Percentiles rank a stretch among this genome's conserved stretches.
Evolutionary conservation across 2,888 invertebrate species (phyloP).

Genomic region (Neoaliturus tenellus): DNA sequence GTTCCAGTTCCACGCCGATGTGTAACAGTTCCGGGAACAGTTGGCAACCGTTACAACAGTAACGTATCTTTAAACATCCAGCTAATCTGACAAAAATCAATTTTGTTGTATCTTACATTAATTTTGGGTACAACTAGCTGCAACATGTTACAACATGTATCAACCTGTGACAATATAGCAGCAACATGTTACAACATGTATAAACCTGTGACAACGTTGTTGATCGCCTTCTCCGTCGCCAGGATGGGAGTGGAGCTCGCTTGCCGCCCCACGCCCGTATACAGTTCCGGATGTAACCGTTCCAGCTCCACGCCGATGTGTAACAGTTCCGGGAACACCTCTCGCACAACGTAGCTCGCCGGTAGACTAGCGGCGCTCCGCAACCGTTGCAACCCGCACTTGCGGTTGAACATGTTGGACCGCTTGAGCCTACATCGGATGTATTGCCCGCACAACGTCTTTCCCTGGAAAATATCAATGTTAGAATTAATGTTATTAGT

Average conservation of each 20-base stretch:
- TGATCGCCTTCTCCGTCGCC: constrained; percentile 77
- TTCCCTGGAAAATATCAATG: too few relatives aligned
- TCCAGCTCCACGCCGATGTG: constrained; percentile 84
- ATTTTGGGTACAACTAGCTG: too few relatives aligned
- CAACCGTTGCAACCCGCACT: constrained; percentile 81
- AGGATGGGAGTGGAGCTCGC: constrained; percentile 77
- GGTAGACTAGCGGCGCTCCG: constrained; percentile 76
- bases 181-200: too few relatives aligned
- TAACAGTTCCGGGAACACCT: constrained; percentile 80
- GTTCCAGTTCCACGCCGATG: not conserved
- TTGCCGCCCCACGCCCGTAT: constrained; percentile 83
- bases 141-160: too few relatives aligned
- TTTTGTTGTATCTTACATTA: too few relatives aligned
- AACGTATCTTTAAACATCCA: too few relatives aligned
- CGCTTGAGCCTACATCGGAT: constrained; percentile 84
- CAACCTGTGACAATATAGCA: too few relatives aligned
- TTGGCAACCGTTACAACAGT: too few relatives aligned
- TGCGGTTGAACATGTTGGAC: constrained; percentile 84
- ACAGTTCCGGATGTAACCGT: constrained; percentile 83
- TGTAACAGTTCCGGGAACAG: not conserved
- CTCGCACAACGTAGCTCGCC: constrained; percentile 75
- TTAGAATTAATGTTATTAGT: too few relatives aligned
- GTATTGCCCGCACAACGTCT: constrained; percentile 86
- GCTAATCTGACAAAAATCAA: too few relatives aligned
- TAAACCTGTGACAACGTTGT: constrained; percentile 77